Evolutionary conservation across 2,888 invertebrate genomes (phyloP).

Genomic region (Acleris cristana): DNA sequence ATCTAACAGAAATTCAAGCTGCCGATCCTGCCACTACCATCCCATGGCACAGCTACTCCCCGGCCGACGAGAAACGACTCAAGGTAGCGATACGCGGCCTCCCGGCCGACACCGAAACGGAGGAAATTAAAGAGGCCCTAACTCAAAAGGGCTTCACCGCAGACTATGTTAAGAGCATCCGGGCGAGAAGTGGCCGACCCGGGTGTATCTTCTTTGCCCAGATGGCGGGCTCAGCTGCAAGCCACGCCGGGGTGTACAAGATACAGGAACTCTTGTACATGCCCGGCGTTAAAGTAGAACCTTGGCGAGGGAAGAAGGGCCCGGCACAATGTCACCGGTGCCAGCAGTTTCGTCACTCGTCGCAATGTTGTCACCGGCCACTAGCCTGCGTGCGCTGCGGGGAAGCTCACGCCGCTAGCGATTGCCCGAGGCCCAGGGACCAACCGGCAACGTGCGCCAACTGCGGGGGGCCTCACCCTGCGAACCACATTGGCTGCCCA

Average conservation of each 20-base stretch:
- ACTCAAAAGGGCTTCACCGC: background rate
- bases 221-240: background rate
- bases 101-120: slow-evolving; percentile 37
- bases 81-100: slow-evolving; percentile 41
- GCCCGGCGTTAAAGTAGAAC: too few relatives aligned
- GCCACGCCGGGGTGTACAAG: too few relatives aligned
- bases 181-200: background rate
- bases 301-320: too few relatives aligned
- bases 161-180: slow-evolving; percentile 1
- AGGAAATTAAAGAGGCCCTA: background rate
- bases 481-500: background rate
- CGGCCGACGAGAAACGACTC: slow-evolving; percentile 25
- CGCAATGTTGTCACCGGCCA: slow-evolving; percentile 2
- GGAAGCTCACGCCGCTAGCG: background rate
- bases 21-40: slow-evolving; percentile 15
- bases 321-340: background rate
- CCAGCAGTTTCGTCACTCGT: background rate
- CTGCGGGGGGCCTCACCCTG: background rate
- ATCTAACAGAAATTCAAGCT: slow-evolving; percentile 28
- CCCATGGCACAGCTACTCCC: slow-evolving; percentile 41
- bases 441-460: background rate
- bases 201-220: slow-evolving; percentile 2
- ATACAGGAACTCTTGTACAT: too few relatives aligned
- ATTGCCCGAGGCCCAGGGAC: background rate
- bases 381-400: too few relatives aligned